Evolutionary conservation across 1,140 invertebrate genomes (phyloP), one percentile per base, ranked within the genome.

Genomic region (Lithobius niger): DNA sequence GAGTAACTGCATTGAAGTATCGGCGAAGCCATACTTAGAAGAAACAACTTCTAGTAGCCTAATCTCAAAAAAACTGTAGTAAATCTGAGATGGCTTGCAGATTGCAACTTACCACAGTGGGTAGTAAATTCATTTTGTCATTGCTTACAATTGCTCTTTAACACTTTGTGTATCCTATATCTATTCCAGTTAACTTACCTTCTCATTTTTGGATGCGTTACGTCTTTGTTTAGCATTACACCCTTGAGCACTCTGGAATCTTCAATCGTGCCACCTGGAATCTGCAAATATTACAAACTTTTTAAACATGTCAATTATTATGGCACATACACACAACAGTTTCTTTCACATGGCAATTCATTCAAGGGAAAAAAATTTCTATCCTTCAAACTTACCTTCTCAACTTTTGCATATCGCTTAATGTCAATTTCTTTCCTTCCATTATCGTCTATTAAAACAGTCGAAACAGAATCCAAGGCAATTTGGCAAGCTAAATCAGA

Each of bases 221-320:
- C 89, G 74, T 99, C 96, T 74, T 99, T 99, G 72, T 99, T 99
- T 19, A 99, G 69, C 91, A 99, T 97, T 2, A 99, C 85, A 24
- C 97, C 97, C 60, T 80, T 84, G 2, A 99, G 70, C n/a, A 99
- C 93, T 60, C 79, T 74, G 3, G 90, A 97, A 55, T 99, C 94
- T 67, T 98, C 95, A 53, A 99, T 88, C 1, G 82, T 77, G 4
- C 92, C 96, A 50, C 97, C 96, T 15, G 96, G 94, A 61, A 99
- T 89, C 76, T 76, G 57, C 36, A 45, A 52, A 18, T 18, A 21
- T 57, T 43, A 31, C 10, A 55, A 27, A n/a, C 16, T 31, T 22
- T 53, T 22, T 45, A 36, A 36, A 36, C 10, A 36, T 36, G 10
- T 36, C 31, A n/a, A n/a, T n/a, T n/a, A n/a, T n/a, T n/a, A 36